Base-by-base conservation (phyloP, 92 coral and sea anemone genomes). In the Heteractis magnifica region DNA sequence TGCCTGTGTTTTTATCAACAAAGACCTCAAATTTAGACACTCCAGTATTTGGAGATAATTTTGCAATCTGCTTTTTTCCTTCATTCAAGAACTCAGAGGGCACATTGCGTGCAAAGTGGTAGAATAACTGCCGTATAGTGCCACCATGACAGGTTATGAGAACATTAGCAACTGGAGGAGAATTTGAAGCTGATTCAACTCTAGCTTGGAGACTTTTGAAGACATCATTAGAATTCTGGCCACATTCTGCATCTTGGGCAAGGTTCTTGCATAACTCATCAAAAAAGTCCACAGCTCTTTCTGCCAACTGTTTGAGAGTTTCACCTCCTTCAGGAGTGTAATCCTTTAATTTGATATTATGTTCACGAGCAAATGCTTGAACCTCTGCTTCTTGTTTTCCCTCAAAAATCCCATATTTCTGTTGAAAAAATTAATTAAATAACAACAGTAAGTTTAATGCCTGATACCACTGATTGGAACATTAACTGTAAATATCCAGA, bases 61-160 rank as follows among this genome's bases (percentile, higher is more conserved):
- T 52, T 8, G 72, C 59, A 16, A 84, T 51, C 70, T 79, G 58
- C 0, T 79, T 68, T 56, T 80, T 84, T 18, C 75, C 79, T 71
- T 71, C 53, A 14, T 56, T 72, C 12, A 80, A 52, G 59, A 90
- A 90, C 52, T 90, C 78, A 4, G 93, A 87, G 2, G 77, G n/a
- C 3, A 89, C 64, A 10, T 93, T 53, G 20, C 81, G 79, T 26
- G 81, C 75, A 77, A 93, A 88, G 84, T 93, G 86, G n/a, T 56
- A 60, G 10, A 93, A 44, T 21, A 95, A 81, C 82, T 92, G 93
- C 20, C 95, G 76, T n/a, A 95, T 90, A 6, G 90, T 80, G 71
- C 98, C 98, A 19, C 98, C 97, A 86, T 95, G 98, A 20, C 91
- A 88, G 6, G 91, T 89, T 59, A 93, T 53, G 3, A 93, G 89